These are phyloP conservation scores for Drosophila mercatorum DNA, from an alignment of 2,888 invertebrate species.

Conservation along the genomic window DNA sequence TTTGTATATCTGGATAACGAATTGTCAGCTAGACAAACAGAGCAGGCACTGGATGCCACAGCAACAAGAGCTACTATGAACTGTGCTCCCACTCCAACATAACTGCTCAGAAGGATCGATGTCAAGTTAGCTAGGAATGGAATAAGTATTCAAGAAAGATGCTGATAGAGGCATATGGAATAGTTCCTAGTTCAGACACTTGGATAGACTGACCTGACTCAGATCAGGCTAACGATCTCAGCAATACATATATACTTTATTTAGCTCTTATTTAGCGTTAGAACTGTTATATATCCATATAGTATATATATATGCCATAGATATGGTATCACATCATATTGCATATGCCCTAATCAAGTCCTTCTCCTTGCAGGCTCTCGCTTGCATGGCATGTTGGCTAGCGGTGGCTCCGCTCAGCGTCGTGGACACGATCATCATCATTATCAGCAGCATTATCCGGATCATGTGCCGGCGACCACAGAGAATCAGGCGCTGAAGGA, in stretches of 20 bases:
- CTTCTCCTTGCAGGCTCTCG: conserved; percentile 12
- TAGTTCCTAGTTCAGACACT: too few species aligned
- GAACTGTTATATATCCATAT: neutral
- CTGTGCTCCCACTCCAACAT: neutral
- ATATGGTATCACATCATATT: neutral
- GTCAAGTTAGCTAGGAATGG: too few species aligned
- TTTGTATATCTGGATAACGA: too few species aligned
- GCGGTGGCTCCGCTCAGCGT: conserved; percentile 33
- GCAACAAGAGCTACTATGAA: neutral
- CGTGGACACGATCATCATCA: conserved; percentile 59
- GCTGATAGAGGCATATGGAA: too few species aligned
- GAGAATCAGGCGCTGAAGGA: conserved; percentile 83
- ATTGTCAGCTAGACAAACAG: too few species aligned
- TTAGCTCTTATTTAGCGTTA: neutral
- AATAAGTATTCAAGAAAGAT: too few species aligned
- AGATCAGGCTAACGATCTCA: too few species aligned
- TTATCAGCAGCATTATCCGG: conserved; percentile 57
- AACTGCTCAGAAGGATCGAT: too few species aligned
- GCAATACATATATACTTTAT: too few species aligned
- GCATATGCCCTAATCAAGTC: neutral
- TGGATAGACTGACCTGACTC: too few species aligned
- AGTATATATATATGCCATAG: neutral
- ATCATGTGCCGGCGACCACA: conserved; percentile 76
- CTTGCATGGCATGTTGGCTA: conserved; percentile 18
- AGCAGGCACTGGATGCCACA: too few species aligned